phyloP scores from a whole-genome alignment of 2,797 vertebrate species.

The Balearica regulorum region DNA sequence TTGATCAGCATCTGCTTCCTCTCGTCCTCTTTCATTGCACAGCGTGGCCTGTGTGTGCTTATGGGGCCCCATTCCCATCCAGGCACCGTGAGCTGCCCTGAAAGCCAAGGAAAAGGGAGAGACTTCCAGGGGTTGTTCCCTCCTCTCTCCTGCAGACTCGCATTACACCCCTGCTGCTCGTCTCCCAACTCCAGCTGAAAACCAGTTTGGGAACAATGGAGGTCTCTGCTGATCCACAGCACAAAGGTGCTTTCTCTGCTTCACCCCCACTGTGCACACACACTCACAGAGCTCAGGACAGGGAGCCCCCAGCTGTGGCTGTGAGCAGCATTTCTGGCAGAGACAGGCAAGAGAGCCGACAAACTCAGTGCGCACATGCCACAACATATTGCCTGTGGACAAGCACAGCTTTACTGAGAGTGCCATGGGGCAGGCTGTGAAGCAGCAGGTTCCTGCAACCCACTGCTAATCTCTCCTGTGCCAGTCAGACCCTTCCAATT shows the following conservation, averaged over 20 bases:
- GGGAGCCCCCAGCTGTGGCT: background rate
- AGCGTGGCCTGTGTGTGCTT: background rate
- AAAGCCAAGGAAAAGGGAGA: background rate
- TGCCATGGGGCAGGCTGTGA: background rate
- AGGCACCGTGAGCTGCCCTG: background rate
- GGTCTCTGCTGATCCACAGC: background rate
- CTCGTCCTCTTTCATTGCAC: background rate
- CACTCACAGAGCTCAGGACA: background rate
- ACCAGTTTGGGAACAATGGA: background rate
- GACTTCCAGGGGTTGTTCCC: background rate
- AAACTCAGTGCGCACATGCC: background rate
- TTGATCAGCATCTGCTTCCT: background rate
- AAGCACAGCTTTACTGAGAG: background rate
- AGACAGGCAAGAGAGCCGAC: background rate
- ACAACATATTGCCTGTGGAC: background rate
- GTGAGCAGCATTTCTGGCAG: background rate
- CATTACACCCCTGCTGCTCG: background rate
- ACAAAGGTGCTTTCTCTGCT: background rate
- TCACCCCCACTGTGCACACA: too few relatives aligned
- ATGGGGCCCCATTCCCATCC: background rate
- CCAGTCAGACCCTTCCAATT: background rate
- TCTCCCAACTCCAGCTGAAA: background rate
- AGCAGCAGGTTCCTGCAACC: background rate
- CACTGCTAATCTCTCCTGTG: background rate
- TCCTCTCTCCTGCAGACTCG: background rate